Base-by-base conservation (phyloP, 2,888 invertebrate genomes). In the Hemaris fuciformis region DNA sequence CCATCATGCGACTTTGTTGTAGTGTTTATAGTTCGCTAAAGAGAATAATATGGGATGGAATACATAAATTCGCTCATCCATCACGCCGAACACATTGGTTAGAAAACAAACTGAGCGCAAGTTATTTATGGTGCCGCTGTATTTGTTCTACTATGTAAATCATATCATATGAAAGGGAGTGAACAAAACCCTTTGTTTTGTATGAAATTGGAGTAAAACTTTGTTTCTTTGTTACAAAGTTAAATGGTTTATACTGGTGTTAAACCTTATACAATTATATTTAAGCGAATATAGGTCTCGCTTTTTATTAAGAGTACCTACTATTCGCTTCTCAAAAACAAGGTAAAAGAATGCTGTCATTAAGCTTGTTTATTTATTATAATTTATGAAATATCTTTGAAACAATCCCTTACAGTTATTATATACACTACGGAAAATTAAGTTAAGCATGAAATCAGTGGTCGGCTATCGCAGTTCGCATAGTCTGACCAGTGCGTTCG, bases 1-100 rank as follows among this genome's bases (percentile, higher is more conserved):
- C 80, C 76, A 84, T 84, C 83, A 84, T 71, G 31, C 61, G 69
- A 64, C 69, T 73, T 75, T 76, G 76, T n/a, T 80, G 68, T 71
- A 67, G 73, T 71, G 66, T 74, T 66, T 67, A 71, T 72, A 70
- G 75, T 73, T 74, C 68, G 72, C 73, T 80, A 79, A 77, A 78
- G 72, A 70, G 68, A 74, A 75, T 75, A 69, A 75, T 75, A 71
- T 70, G 68, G 67, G 69, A 68, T 66, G 65, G 70, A 72, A 74
- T 74, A 73, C 64, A 74, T 70, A 74, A 72, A 71, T 69, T 69
- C 70, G 64, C 66, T 61, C 67, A 74, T 74, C 75, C 68, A 74
- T 72, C 71, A 72, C 63, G 43, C 45, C 69, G 45, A 42, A 25
- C 48, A 57, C 57, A 57, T 46, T 15, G 57, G 64, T 41, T 60